Conservation (phyloP, 35 echinoderm and acorn worm species). For the Nesometra sesokonis region DNA sequence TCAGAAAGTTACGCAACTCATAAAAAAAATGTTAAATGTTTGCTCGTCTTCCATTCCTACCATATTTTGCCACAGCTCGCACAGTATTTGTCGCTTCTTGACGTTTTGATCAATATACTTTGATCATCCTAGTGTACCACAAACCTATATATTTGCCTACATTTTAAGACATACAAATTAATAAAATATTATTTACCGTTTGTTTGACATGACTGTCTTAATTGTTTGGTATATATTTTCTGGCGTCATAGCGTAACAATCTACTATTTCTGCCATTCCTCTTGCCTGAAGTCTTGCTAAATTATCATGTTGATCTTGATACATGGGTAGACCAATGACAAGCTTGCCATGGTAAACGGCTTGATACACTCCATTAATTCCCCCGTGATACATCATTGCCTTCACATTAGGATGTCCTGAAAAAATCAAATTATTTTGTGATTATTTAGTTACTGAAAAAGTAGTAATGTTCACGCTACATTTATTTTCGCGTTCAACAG, state of each 20-base stretch:
- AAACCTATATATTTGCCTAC: too few species aligned
- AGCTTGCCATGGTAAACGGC: conserved; percentile 56
- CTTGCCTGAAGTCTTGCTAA: background rate
- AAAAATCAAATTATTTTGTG: background rate
- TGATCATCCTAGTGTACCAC: too few species aligned
- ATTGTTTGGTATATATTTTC: conserved; percentile 13
- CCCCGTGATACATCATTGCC: conserved; percentile 63
- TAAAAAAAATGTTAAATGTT: too few species aligned
- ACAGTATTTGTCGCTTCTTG: too few species aligned
- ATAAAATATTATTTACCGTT: background rate
- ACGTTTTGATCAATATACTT: too few species aligned
- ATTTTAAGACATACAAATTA: too few species aligned
- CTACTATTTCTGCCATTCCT: conserved; percentile 25
- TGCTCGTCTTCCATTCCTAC: too few species aligned
- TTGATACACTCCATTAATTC: conserved; percentile 67
- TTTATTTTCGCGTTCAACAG: too few species aligned
- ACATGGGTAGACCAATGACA: conserved; percentile 49
- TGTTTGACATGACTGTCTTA: conserved; percentile 8
- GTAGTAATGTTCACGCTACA: too few species aligned
- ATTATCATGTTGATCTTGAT: conserved; percentile 45
- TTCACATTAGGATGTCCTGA: conserved; percentile 32
- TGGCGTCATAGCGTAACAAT: background rate
- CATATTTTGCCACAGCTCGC: too few species aligned
- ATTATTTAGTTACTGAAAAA: background rate
- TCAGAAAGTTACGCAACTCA: too few species aligned